phyloP scores from a whole-genome alignment of 2,797 vertebrate species.

The Peromyscus melanophrys region DNA sequence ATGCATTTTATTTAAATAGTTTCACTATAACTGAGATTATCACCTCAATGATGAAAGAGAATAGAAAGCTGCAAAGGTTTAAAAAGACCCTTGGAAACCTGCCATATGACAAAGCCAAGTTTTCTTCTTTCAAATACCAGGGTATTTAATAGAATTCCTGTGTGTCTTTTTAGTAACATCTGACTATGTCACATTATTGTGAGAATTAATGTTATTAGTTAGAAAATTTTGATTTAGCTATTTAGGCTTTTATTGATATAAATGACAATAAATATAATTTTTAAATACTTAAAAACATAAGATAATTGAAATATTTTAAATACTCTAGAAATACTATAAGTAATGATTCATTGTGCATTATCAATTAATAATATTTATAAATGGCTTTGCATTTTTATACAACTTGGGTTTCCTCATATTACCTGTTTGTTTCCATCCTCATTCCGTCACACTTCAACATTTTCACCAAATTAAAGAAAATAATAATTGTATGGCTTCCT shows the following conservation, averaged over 20 bases:
- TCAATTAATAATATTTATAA: not conserved
- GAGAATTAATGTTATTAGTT: not conserved
- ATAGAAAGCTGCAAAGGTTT: slow-evolving; percentile 56
- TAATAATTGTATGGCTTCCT: not conserved
- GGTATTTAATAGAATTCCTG: not conserved
- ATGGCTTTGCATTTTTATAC: not conserved
- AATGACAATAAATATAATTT: slow-evolving; percentile 1
- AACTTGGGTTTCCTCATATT: not conserved
- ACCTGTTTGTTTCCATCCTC: not conserved
- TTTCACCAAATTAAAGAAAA: slow-evolving; percentile 24
- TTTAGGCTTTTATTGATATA: not conserved
- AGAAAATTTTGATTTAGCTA: not conserved
- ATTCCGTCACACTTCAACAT: not conserved
- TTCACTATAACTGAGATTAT: slow-evolving; percentile 68
- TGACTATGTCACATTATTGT: not conserved
- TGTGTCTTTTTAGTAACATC: not conserved
- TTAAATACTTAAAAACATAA: not conserved
- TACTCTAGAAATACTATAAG: not conserved
- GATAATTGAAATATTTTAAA: not conserved
- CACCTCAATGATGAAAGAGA: slow-evolving; percentile 65
- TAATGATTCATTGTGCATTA: not conserved
- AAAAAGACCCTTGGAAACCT: slow-evolving; percentile 28
- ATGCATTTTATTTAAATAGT: slow-evolving; percentile 70
- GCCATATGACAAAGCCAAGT: not conserved
- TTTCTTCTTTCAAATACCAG: not conserved